Evolutionary conservation across 1,140 invertebrate species (phyloP), one percentile per base, ranked within the genome.

Genomic region (Aphaenogaster floridana): DNA sequence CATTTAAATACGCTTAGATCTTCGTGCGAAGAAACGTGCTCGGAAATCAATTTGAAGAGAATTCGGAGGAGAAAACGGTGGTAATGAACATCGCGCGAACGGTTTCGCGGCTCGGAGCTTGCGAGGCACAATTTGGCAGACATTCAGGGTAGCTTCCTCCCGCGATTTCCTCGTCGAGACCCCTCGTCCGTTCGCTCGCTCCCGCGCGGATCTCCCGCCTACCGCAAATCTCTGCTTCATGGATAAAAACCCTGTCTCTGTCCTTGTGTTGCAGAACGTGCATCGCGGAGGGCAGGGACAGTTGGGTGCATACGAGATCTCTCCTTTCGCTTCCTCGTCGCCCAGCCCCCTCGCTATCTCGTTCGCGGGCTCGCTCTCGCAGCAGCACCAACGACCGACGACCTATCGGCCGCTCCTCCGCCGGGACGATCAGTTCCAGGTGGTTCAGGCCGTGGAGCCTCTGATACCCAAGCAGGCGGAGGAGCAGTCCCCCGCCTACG

Each of bases 261-360:
- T 95, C 95, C 94, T 95, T 95, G 94, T 95, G 94, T 95, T 95
- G 94, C 94, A 95, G 95, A 95, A 94, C 88, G 92, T 93, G 94
- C 94, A 92, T 42, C 90, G 94, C 94, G 94, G 94, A 94, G 94
- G 94, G 93, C 95, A 95, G 94, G 95, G 94, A 94, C 94, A 95
- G 94, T 89, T 84, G 57, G 80, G 91, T 79, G 79, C 86, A 80
- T 92, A 93, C 91, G 90, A 93, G 88, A 88, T 88, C 66, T 88
- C 88, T 50, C 34, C 85, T 79, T 93, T 88, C 89, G 78, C 91
- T 66, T 89, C 89, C 87, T 90, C 91, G 78, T 86, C 87, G 59
- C 54, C 86, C 64, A 57, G 89, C 86, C 59, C 90, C 63, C 34
- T 87, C 28, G 39, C 89, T 61, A 11, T 78, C 9, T 78, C 84